phyloP scores from a whole-genome alignment of 2,113 vertebrate genomes.

The Rhodinocichla rosea region DNA sequence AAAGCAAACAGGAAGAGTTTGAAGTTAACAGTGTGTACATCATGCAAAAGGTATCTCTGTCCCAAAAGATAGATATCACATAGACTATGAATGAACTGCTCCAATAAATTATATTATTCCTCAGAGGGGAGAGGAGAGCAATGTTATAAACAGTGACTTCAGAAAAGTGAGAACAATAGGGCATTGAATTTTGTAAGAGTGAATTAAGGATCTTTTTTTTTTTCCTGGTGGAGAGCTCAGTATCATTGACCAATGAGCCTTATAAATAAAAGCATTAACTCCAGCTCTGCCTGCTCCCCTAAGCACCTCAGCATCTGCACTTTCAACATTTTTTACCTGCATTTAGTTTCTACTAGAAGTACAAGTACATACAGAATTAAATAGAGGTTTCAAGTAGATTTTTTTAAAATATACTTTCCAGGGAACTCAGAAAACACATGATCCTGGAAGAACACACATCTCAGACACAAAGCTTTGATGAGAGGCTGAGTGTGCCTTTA shows the following conservation, averaged over 20 bases:
- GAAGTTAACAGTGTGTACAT: conserved; percentile 57
- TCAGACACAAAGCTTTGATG: background rate
- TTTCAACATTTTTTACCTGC: background rate
- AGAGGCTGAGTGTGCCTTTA: background rate
- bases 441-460: background rate
- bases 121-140: background rate
- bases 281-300: background rate
- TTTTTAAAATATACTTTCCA: background rate
- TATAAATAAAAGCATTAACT: conserved; percentile 39
- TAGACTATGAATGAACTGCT: conserved; percentile 52
- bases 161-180: conserved; percentile 44
- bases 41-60: conserved; percentile 57
- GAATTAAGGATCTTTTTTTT: background rate
- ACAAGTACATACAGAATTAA: background rate
- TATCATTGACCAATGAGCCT: conserved; percentile 26
- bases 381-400: background rate
- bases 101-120: conserved; percentile 56
- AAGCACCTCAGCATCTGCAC: background rate
- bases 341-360: background rate
- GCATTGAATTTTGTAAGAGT: conserved; percentile 22
- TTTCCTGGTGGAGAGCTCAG: conserved; percentile 18
- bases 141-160: conserved; percentile 38
- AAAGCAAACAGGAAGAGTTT: conserved; percentile 63
- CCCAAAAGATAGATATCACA: conserved; percentile 57
- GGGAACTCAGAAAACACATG: background rate